These are phyloP conservation scores for Lamproptera curius DNA, from an alignment of 2,888 invertebrate species.

Conservation along the genomic window DNA sequence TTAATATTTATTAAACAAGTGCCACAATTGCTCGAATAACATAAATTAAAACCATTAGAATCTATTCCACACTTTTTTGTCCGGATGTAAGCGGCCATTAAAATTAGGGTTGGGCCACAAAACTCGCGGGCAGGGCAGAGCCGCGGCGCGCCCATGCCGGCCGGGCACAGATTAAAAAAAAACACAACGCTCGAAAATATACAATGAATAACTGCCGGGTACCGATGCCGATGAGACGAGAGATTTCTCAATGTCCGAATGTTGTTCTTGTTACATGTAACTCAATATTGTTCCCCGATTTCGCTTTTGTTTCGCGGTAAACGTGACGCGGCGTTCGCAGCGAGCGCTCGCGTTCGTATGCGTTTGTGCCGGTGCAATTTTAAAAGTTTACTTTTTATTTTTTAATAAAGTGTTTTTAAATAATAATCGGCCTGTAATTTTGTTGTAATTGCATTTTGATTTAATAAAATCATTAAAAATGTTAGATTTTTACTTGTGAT, in stretches of 20 bases:
- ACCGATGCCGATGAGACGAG: slow-evolving; percentile 68
- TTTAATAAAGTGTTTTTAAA: slow-evolving; percentile 24
- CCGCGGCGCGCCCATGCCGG: slow-evolving; percentile 58
- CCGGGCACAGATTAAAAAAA: slow-evolving; percentile 44
- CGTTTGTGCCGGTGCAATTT: background rate
- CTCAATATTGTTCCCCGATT: slow-evolving; percentile 54
- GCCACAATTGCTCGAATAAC: slow-evolving; percentile 1
- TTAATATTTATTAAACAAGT: slow-evolving; percentile 9
- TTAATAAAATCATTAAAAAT: too few species aligned
- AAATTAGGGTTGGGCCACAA: slow-evolving; percentile 77
- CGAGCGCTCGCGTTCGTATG: slow-evolving; percentile 15
- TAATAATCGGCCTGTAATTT: too few species aligned
- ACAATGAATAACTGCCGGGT: slow-evolving; percentile 63
- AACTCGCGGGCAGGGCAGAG: slow-evolving; percentile 68
- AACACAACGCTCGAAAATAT: slow-evolving; percentile 52
- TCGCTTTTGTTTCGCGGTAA: slow-evolving; percentile 23
- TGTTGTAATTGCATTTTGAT: too few species aligned
- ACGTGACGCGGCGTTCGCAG: slow-evolving; percentile 18
- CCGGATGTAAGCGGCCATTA: slow-evolving; percentile 77
- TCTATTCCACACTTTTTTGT: slow-evolving; percentile 56
- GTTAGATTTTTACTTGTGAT: too few species aligned
- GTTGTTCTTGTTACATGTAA: slow-evolving; percentile 65
- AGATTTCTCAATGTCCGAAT: slow-evolving; percentile 69
- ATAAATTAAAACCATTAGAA: slow-evolving; percentile 24
- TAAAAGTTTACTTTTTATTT: slow-evolving; percentile 37